Base-by-base conservation (phyloP, 2,113 vertebrate genomes). In the Toxotes chatareus region DNA sequence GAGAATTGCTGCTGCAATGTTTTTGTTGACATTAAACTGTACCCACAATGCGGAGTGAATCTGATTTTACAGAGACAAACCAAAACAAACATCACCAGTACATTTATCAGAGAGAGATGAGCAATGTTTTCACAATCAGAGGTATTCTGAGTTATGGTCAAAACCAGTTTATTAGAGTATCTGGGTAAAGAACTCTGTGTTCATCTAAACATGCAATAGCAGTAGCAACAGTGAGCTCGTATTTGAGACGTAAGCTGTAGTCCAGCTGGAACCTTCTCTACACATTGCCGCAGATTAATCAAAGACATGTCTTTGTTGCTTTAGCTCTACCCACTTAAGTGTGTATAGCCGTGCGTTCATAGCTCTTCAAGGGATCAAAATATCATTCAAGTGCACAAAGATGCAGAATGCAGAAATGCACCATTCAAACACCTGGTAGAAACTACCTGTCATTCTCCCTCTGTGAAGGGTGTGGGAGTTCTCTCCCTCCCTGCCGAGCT, bases 381-480 rank as follows among this genome's bases (percentile, higher is more conserved):
- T 70, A 79, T 82, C 53, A 71, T 85, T 90, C 66, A 85, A 79
- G 63, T 84, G 51, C 56, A 82, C 49, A 78, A 31, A 82, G 51
- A 68, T 65, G 59, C 40, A 78, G 70, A 80, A 74, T 72, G 55
- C 55, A 78, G 40, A 65, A 81, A 53, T 2, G 16, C 46, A 47
- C 53, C 53, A 73, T 85, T 89, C 75, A 82, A 82, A 88, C 42
- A 31, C 34, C 27, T 44, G 4, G 64, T 66, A 75, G 71, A 90
- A 90, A 86, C 64, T 86, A 91, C 76, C 88, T 92, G 91, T 87
- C 87, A 92, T 61, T 93, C 84, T 90, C 74, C 77, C 67, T 53
- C 71, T 86, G 84, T 85, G 86, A 83, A 79, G 75, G 82, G 86
- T 89, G 91, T 91, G 82, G 93, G 91, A 90, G 92, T 92, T 90